These are phyloP conservation scores for Apodemia zela DNA, from an alignment of 2,888 invertebrate genomes.

Conservation along the genomic window DNA sequence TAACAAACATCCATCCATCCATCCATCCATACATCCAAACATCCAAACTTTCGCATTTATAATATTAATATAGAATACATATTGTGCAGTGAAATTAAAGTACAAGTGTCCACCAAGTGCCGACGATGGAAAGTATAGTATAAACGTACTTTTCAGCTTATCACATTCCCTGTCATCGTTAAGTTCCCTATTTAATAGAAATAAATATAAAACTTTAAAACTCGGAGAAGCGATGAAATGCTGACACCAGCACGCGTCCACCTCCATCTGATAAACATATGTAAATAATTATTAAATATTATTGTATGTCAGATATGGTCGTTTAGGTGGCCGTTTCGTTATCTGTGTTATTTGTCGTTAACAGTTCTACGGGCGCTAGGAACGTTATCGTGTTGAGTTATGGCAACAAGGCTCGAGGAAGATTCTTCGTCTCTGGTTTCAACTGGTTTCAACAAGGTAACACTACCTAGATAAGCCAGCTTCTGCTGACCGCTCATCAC, in stretches of 20 bases:
- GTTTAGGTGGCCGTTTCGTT: slow-evolving; percentile 72
- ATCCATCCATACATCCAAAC: no score
- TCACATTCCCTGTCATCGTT: slow-evolving; percentile 2
- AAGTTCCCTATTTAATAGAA: slow-evolving; percentile 3
- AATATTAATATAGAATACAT: no score
- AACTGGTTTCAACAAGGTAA: slow-evolving; percentile 39
- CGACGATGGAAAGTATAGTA: no score
- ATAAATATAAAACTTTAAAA: slow-evolving; percentile 14
- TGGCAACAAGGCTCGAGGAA: slow-evolving; percentile 45
- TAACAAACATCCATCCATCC: no score
- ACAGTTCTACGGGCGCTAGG: slow-evolving; percentile 59
- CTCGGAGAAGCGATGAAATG: slow-evolving; percentile 42
- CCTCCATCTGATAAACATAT: slow-evolving; percentile 69
- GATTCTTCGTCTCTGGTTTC: slow-evolving; percentile 54
- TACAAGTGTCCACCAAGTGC: no score
- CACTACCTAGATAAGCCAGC: slow-evolving; percentile 46
- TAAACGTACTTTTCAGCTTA: background rate
- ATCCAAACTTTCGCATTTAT: no score
- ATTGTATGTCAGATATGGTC: slow-evolving; percentile 70
- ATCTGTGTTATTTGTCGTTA: slow-evolving; percentile 76
- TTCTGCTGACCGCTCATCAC: slow-evolving; percentile 42
- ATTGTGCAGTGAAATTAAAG: no score
- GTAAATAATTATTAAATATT: slow-evolving; percentile 78
- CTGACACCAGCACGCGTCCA: slow-evolving; percentile 54
- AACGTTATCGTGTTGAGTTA: slow-evolving; percentile 73